Evolutionary conservation across 2,888 invertebrate genomes (phyloP).

Genomic region (Standfussiana lucernea): DNA sequence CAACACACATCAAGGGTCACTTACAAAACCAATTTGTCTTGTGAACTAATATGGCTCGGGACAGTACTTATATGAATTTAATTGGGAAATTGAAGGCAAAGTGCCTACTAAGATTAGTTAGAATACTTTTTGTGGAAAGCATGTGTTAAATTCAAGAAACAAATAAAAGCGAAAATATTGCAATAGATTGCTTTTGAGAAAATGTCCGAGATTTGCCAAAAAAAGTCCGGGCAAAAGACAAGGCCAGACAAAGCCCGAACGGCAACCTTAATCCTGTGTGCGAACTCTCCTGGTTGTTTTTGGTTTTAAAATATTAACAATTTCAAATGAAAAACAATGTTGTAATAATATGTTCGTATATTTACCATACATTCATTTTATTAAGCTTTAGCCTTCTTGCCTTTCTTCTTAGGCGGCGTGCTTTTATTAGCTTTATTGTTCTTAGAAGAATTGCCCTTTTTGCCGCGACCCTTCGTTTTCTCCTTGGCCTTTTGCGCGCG

Average conservation of each 20-base stretch:
- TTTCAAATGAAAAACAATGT: conserved; percentile 15
- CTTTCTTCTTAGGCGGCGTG: conserved; percentile 73
- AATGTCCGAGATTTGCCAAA: background rate
- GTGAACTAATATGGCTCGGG: background rate
- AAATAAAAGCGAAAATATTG: too few species aligned
- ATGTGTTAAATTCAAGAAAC: conserved; percentile 3
- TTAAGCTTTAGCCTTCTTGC: conserved; percentile 77
- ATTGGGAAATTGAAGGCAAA: conserved; percentile 1
- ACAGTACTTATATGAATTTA: background rate
- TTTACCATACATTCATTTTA: conserved; percentile 65
- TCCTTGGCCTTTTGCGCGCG: conserved; percentile 92
- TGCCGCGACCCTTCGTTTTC: conserved; percentile 90
- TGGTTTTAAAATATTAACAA: conserved; percentile 12
- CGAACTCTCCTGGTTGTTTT: background rate
- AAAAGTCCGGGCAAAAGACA: background rate
- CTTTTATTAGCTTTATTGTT: conserved; percentile 67
- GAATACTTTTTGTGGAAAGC: background rate
- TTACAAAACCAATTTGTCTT: conserved; percentile 38
- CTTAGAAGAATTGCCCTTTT: conserved; percentile 77
- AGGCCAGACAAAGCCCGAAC: background rate
- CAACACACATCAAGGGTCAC: conserved; percentile 43
- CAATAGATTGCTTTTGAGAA: conserved; percentile 4
- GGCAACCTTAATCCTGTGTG: background rate
- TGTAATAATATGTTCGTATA: conserved; percentile 17
- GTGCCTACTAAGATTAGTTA: background rate